Evolutionary conservation across 2,797 vertebrate genomes (phyloP).

Genomic region (Ibycter americanus): DNA sequence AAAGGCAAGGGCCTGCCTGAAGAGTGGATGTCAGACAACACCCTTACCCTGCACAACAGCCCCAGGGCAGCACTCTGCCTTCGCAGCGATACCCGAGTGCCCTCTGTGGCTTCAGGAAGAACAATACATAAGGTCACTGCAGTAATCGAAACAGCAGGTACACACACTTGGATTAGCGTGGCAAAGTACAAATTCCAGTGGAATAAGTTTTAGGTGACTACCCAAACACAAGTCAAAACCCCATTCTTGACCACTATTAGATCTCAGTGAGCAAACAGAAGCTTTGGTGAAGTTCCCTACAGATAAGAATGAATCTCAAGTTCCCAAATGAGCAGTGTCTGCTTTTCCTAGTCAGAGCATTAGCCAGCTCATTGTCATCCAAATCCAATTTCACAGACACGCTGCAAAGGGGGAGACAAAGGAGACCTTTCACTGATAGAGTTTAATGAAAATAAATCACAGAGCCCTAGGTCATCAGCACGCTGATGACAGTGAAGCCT

Average conservation of each 20-base stretch:
- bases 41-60: background rate
- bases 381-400: slow-evolving; percentile 14
- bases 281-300: background rate
- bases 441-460: slow-evolving; percentile 13
- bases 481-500: background rate
- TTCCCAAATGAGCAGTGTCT: background rate
- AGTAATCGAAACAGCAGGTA: background rate
- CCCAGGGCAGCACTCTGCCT: background rate
- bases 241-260: background rate
- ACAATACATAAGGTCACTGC: background rate
- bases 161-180: background rate
- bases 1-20: background rate
- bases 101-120: background rate
- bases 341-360: background rate
- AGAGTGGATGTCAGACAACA: background rate
- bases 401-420: background rate
- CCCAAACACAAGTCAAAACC: background rate
- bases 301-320: background rate
- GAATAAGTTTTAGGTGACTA: background rate
- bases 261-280: background rate
- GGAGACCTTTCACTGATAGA: background rate
- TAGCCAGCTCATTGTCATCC: slow-evolving; percentile 5
- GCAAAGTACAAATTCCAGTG: background rate
- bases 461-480: background rate
- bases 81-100: background rate